Percentiles rank a stretch among this genome's conserved stretches.
Evolutionary conservation across 2,888 invertebrate species (phyloP).

Genomic region (Cosmopolites sordidus): DNA sequence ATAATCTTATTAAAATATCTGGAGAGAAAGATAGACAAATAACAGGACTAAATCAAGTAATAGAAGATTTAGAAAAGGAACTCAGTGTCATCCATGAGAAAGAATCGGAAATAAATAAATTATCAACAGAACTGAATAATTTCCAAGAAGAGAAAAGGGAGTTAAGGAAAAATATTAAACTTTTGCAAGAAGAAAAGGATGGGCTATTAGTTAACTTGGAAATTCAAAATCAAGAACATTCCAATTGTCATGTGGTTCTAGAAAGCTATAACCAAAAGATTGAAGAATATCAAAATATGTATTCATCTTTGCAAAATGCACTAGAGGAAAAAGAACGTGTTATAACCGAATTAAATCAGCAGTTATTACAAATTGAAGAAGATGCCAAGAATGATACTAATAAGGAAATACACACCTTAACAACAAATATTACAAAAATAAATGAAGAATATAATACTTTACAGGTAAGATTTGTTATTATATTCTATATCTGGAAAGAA

Average conservation of each 20-base stretch:
- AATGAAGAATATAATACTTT: conserved; percentile 27
- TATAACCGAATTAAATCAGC: conserved; percentile 28
- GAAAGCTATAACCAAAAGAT: conserved; percentile 26
- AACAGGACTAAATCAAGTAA: conserved; percentile 28
- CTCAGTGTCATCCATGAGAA: conserved; percentile 25
- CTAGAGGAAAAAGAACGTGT: conserved; percentile 31
- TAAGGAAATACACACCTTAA: conserved; percentile 34
- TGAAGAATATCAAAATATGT: conserved; percentile 22
- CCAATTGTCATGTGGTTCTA: conserved; percentile 15
- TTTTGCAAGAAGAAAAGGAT: conserved; percentile 12
- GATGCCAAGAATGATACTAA: conserved; percentile 33
- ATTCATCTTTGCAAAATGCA: conserved; percentile 22
- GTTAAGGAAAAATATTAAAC: conserved; percentile 1
- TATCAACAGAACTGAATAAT: conserved; percentile 18
- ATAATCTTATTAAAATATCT: conserved; percentile 8
- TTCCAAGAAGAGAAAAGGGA: conserved; percentile 11
- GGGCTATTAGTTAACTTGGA: conserved; percentile 14
- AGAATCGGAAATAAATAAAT: conserved; percentile 27
- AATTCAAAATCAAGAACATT: conserved; percentile 23
- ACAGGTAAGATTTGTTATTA: conserved; percentile 13
- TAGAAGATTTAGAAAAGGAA: conserved; percentile 31
- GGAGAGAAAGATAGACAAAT: conserved; percentile 31
- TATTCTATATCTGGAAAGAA: neutral
- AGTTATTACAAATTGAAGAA: conserved; percentile 28
- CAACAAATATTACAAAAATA: conserved; percentile 28